Evolutionary conservation across 2,888 invertebrate species (phyloP).

Genomic region (Dynastes maya): DNA sequence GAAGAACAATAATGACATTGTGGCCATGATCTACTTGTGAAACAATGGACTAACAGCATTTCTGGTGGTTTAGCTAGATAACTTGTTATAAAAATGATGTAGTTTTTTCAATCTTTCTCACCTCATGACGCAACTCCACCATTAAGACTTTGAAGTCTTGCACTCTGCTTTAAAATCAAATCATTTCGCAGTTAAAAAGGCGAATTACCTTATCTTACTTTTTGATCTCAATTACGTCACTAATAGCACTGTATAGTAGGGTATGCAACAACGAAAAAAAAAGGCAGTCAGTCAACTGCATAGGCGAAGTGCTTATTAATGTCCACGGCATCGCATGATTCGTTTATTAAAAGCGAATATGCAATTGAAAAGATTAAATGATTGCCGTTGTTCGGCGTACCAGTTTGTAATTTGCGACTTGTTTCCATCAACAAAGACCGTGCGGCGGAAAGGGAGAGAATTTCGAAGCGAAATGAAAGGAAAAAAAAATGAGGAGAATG

Average conservation of each 20-base stretch:
- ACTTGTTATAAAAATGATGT: too few relatives aligned
- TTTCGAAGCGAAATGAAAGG: neutral
- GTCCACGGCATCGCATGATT: constrained; percentile 5
- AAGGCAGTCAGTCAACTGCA: neutral
- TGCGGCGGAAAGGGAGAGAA: neutral
- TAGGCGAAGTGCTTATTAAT: neutral
- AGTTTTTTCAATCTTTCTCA: too few relatives aligned
- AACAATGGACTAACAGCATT: too few relatives aligned
- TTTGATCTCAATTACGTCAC: neutral
- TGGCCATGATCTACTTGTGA: too few relatives aligned
- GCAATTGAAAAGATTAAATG: constrained; percentile 18
- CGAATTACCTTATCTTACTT: neutral
- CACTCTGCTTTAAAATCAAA: neutral
- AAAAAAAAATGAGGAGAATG: constrained; percentile 20
- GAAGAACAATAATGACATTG: too few relatives aligned
- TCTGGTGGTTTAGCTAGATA: too few relatives aligned
- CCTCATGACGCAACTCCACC: too few relatives aligned
- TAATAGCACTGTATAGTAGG: neutral
- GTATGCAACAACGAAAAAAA: neutral
- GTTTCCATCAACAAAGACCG: neutral
- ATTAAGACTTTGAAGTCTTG: too few relatives aligned
- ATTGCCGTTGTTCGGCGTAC: constrained; percentile 21
- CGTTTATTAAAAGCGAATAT: constrained; percentile 23
- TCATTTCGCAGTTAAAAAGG: neutral
- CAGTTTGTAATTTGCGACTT: constrained; percentile 19